Percentiles rank a stretch among this genome's conserved stretches.
These are phyloP conservation scores for Trichonephila clavipes DNA, from an alignment of 1,140 invertebrate species.

Conservation along the genomic window DNA sequence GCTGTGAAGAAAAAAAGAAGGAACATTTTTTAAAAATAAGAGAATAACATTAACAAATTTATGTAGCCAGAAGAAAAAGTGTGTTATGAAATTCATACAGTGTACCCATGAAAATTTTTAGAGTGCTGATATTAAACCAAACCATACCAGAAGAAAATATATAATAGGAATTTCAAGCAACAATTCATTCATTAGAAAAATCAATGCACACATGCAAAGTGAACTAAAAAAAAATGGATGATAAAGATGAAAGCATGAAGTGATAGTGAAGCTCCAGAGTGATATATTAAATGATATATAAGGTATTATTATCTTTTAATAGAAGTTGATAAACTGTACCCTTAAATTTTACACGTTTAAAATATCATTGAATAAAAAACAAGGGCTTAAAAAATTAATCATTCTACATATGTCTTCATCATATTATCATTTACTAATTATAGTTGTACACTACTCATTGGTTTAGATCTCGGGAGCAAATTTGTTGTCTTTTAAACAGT, in stretches of 20 bases:
- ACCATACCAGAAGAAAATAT: not conserved
- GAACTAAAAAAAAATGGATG: not conserved
- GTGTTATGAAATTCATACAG: not conserved
- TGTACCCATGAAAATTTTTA: not conserved
- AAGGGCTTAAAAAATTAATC: not conserved
- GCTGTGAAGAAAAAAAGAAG: conserved; percentile 14
- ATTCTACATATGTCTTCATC: too few relatives aligned
- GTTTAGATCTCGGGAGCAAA: too few relatives aligned
- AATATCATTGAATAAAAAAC: not conserved
- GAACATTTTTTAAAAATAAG: not conserved
- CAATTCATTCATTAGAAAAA: not conserved
- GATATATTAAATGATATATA: conserved; percentile 13
- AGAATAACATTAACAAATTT: not conserved
- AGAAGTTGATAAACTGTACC: not conserved
- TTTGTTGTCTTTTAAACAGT: too few relatives aligned
- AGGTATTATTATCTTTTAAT: conserved; percentile 22
- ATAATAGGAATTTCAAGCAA: not conserved
- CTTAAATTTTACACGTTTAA: not conserved
- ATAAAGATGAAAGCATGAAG: conserved; percentile 12
- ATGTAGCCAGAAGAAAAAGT: not conserved
- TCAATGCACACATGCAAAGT: conserved; percentile 11
- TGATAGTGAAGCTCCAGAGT: conserved; percentile 17
- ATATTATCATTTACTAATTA: too few relatives aligned
- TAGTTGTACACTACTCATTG: too few relatives aligned
- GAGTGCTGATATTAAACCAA: not conserved